A percentile compares a stretch with the other conserved stretches of the same genome.
Evolutionary conservation across 64 coral and sea anemone species (phyloP).

Genomic region (Montipora efflorescens): DNA sequence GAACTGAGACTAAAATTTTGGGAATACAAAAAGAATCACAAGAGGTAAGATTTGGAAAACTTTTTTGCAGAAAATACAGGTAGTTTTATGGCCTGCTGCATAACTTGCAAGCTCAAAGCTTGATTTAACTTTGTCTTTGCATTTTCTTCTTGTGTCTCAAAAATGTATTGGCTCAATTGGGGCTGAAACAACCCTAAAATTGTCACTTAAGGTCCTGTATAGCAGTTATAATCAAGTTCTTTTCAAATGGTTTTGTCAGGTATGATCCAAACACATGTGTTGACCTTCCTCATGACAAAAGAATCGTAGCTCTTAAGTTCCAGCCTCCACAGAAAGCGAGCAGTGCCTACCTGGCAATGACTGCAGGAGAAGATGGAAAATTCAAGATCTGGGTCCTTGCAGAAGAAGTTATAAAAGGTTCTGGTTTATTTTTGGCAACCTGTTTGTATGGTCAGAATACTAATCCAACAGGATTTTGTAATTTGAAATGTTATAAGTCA

Average conservation of each 20-base stretch:
- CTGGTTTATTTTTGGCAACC: neutral
- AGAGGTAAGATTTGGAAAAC: slow-evolving; percentile 37
- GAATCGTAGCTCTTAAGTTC: slow-evolving; percentile 76
- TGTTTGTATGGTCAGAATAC: neutral
- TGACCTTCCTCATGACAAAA: slow-evolving; percentile 83
- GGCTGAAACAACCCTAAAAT: neutral
- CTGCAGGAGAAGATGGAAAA: slow-evolving; percentile 87
- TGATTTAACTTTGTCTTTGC: too few relatives aligned
- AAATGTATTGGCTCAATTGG: neutral
- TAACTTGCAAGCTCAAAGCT: too few relatives aligned
- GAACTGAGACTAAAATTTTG: slow-evolving; percentile 94
- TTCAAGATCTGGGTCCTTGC: slow-evolving; percentile 95
- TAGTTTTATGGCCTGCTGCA: too few relatives aligned
- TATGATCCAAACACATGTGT: slow-evolving; percentile 87
- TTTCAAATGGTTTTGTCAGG: slow-evolving; percentile 27
- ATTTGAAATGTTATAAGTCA: neutral
- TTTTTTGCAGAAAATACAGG: neutral
- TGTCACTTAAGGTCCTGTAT: neutral
- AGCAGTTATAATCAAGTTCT: neutral
- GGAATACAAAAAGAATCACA: slow-evolving; percentile 71
- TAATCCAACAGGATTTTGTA: neutral
- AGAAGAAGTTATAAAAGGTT: slow-evolving; percentile 73
- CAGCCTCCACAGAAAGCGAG: slow-evolving; percentile 63
- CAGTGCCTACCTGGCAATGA: slow-evolving; percentile 70
- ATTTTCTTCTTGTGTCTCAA: too few relatives aligned